Percentiles rank a stretch among this genome's conserved stretches.
Conservation (phyloP, 2,113 vertebrate genomes). For the Oncorhynchus nerka region DNA sequence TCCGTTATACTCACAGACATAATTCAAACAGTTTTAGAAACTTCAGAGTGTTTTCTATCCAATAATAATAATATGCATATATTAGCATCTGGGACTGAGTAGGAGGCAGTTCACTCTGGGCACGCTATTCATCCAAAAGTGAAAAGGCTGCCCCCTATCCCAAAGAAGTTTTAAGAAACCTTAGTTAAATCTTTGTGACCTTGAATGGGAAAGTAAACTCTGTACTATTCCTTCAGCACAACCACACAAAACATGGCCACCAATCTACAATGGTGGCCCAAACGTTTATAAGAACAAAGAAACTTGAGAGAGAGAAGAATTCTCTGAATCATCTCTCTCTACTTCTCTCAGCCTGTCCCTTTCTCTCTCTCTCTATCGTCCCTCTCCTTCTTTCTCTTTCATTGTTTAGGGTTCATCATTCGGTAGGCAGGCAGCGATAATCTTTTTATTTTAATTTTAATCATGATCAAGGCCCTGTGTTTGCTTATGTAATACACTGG, state of each 20-base stretch:
- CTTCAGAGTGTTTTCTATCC: too few relatives aligned
- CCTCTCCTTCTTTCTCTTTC: constrained; percentile 10
- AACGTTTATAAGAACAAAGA: constrained; percentile 39
- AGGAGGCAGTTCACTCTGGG: too few relatives aligned
- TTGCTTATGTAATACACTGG: constrained; percentile 55
- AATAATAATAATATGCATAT: too few relatives aligned
- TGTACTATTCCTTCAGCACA: background rate
- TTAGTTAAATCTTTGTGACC: background rate
- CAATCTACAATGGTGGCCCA: constrained; percentile 11
- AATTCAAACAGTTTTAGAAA: too few relatives aligned
- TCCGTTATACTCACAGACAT: too few relatives aligned
- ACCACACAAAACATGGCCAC: background rate
- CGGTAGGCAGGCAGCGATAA: constrained; percentile 56
- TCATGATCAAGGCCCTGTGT: constrained; percentile 68
- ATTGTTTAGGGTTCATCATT: constrained; percentile 72
- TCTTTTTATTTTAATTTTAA: constrained; percentile 51
- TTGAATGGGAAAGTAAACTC: background rate
- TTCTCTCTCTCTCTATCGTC: too few relatives aligned
- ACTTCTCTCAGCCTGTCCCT: too few relatives aligned
- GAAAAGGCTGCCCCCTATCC: too few relatives aligned
- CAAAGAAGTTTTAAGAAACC: background rate
- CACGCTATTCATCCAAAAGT: too few relatives aligned
- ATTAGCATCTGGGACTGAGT: too few relatives aligned
- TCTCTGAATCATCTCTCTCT: constrained; percentile 11
- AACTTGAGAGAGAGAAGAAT: constrained; percentile 23